Base-by-base conservation (phyloP, 2,888 invertebrate species). In the Nomada fucata region DNA sequence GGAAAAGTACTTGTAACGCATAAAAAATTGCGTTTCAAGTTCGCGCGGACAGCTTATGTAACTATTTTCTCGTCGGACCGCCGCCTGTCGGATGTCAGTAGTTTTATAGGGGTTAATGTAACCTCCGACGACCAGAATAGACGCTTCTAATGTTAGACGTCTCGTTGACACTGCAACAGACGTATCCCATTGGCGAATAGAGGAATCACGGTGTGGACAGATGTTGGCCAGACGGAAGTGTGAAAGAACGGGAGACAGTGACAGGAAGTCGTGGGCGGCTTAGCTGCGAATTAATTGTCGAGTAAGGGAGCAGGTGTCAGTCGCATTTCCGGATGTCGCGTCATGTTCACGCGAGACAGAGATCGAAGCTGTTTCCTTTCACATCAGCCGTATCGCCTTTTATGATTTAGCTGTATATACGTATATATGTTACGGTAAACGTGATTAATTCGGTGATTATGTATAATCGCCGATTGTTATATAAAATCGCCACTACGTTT, bases 191-290 rank as follows among this genome's bases (percentile, higher is more conserved):
- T 50, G 61, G 67, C 20, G 59, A 69, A 47, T 50, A 36, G 44
- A 42, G 44, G 65, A 72, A 72, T 64, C 67, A 53, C 63, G 53
- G n/a, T 0, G 59, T 3, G 50, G 52, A 68, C 79, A 83, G 79
- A 85, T 75, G 85, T 74, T 61, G 23, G 55, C 36, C 26, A 42
- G 26, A 71, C 71, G 72, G 63, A 60, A 75, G 64, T 53, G 71
- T 59, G 60, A 26, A 70, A 71, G 70, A 65, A 59, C 20, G 4
- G 23, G 42, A 13, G 59, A 57, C 53, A 50, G 73, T 63, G 77
- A 50, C 79, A 73, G 86, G 77, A 79, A 77, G 74, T 69, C 65
- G 84, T 79, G 76, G 74, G 74, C 73, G 53, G 42, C 42, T 82
- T 59, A 55, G 72, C 71, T 64, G 68, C 52, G 83, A 82, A 82